Evolutionary conservation across 2,797 vertebrate species (phyloP), one percentile per base, ranked within the genome.

Genomic region (Xenopus petersii): DNA sequence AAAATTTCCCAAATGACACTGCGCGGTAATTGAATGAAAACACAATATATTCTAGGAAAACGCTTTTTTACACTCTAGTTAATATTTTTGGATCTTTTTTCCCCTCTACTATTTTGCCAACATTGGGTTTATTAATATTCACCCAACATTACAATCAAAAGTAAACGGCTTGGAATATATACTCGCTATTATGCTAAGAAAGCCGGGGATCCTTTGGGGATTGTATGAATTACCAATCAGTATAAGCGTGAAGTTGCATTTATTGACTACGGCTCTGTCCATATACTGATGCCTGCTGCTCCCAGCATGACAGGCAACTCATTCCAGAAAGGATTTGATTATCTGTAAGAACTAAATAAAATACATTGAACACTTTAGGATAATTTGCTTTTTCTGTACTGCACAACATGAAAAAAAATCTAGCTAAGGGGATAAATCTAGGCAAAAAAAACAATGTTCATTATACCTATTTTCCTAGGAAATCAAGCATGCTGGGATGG

Each of bases 101-200:
- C 54, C 48, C 85, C 84, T 75, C 82, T 87, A 87, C 71, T 85
- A 87, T 88, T 91, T 92, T 92, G 88, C 86, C 89, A 85, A 92
- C 93, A 94, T 83, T 91, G 85, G 84, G 87, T 87, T 90, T 94
- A 94, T 95, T 94, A 96, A 94, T 94, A 96, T 95, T 94, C 91
- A 83, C 89, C 92, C 90, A 92, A 90, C 89, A 94, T 92, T 91
- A 94, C 91, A 92, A 89, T 78, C 84, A 88, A 87, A 91, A 91
- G 91, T 91, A 79, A 90, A 92, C 91, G 92, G 88, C 87, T 81
- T 86, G 87, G 93, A 96, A 94, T 95, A 91, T 86, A 91, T 90
- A 91, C 89, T 88, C 89, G 88, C 91, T 94, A 96, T 96, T 96
- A 96, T 94, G 92, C 91, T 89, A 93, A 94, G 87, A 87, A 90